Base-by-base conservation (phyloP, 2,888 invertebrate species). In the Nymphalis urticae region DNA sequence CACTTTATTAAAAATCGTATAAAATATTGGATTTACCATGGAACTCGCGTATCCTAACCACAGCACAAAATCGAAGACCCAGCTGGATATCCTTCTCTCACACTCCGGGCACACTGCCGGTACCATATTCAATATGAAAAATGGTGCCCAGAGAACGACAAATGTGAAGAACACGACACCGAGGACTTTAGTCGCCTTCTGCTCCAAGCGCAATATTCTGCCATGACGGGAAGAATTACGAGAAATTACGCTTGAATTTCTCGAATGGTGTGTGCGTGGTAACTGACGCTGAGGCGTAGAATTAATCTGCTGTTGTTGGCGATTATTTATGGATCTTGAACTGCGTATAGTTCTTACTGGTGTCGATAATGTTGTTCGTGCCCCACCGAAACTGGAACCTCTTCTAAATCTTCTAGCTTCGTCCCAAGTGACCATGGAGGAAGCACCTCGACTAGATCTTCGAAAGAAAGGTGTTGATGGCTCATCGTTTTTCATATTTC, bases 1-100 rank as follows among this genome's bases (percentile, higher is more conserved):
- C 69, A 97, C 96, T 84, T 97, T 97, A 89, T 98, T 98, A 89
- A 98, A 98, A 80, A 98, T 97, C 32, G 98, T 98, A 85, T 98
- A 98, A 90, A 98, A 98, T 80, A 98, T 97, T 1, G 98, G 98
- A 89, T 98, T 98, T 48, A 98, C 97, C 95, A 97, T 97, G 17
- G 97, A 97, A 82, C 97, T 97, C 66, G 97, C 96, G 84, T 98
- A 98, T 24, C 98, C 98, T 72, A 98, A 92, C 98, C 98, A 98
- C 60, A 98, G 95, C 68, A 97, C 98, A 72, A 97, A 94, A 83
- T 97, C 97, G 80, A 97, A 96, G 58, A 97, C 96, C 94, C 97
- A 96, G 74, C 94, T 94, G 64, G 96, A 94, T 63, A 97, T 95
- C 68, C 95, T 93, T 51, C 94, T 94, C 80, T 97, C 97, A 81